phyloP scores from a whole-genome alignment of 2,113 vertebrate genomes.

The Caranx ignobilis region DNA sequence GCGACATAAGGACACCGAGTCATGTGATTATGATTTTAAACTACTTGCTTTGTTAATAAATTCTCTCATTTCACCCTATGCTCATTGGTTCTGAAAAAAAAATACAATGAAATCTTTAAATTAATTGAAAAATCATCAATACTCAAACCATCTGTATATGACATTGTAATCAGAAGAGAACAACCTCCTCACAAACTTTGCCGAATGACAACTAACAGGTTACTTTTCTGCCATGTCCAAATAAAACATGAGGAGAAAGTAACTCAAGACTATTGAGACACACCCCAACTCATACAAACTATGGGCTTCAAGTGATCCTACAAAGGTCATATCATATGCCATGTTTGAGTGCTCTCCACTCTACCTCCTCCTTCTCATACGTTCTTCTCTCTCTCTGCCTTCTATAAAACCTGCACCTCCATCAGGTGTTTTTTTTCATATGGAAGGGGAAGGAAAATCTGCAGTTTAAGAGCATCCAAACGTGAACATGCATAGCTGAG shows the following conservation, averaged over 20 bases:
- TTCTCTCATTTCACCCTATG: background rate
- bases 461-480: conserved; percentile 41
- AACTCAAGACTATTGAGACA: conserved; percentile 14
- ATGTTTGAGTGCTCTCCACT: conserved; percentile 21
- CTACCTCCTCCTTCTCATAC: background rate
- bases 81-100: background rate
- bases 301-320: conserved; percentile 13
- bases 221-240: background rate
- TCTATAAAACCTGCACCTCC: conserved; percentile 14
- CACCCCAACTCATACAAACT: background rate
- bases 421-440: background rate
- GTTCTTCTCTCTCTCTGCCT: background rate
- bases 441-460: conserved; percentile 4
- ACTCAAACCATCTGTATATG: no score
- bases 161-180: no score
- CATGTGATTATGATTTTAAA: background rate
- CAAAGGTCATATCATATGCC: conserved; percentile 7
- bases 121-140: background rate
- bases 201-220: background rate
- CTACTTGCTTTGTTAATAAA: background rate
- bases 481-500: conserved; percentile 56
- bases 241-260: background rate
- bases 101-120: background rate
- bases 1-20: background rate
- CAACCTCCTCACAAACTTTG: background rate